phyloP scores from a whole-genome alignment of 2,113 vertebrate species.

The Chloropsis hardwickii region DNA sequence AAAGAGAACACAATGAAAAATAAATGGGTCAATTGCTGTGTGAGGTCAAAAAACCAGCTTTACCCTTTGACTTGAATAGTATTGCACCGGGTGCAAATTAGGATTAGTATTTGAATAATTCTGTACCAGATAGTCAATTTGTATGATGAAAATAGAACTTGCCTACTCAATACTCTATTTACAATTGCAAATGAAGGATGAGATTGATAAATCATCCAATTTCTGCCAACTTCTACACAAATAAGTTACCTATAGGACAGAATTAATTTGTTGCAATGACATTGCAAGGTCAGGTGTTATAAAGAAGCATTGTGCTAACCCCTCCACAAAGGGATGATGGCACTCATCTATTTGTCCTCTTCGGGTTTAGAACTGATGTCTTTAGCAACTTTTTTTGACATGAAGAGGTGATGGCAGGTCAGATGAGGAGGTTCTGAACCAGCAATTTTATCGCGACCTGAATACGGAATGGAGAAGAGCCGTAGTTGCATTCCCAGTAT shows the following conservation, averaged over 20 bases:
- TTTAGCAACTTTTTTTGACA: constrained; percentile 50
- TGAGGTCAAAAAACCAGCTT: not conserved
- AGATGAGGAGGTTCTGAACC: constrained; percentile 35
- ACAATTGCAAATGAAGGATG: constrained; percentile 65
- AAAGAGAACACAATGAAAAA: not conserved
- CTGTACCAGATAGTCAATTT: constrained; percentile 49
- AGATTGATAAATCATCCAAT: constrained; percentile 65
- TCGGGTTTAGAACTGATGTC: constrained; percentile 12
- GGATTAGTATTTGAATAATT: constrained; percentile 62
- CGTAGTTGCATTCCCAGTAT: not conserved
- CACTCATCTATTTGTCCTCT: constrained; percentile 27
- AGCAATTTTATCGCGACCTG: constrained; percentile 38
- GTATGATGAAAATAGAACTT: constrained; percentile 62
- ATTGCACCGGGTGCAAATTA: constrained; percentile 55
- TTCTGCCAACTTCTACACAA: constrained; percentile 59
- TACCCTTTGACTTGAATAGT: constrained; percentile 18
- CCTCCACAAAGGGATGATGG: not conserved
- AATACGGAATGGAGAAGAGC: not conserved
- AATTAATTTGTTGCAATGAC: constrained; percentile 56
- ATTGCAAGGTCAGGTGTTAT: constrained; percentile 18
- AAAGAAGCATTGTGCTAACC: not conserved
- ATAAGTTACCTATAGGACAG: constrained; percentile 50
- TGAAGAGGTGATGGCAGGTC: constrained; percentile 7
- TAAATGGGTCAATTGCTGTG: not conserved
- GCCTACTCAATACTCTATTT: constrained; percentile 63